Base-by-base conservation (phyloP, 2,113 vertebrate species). In the Cacatua alba region DNA sequence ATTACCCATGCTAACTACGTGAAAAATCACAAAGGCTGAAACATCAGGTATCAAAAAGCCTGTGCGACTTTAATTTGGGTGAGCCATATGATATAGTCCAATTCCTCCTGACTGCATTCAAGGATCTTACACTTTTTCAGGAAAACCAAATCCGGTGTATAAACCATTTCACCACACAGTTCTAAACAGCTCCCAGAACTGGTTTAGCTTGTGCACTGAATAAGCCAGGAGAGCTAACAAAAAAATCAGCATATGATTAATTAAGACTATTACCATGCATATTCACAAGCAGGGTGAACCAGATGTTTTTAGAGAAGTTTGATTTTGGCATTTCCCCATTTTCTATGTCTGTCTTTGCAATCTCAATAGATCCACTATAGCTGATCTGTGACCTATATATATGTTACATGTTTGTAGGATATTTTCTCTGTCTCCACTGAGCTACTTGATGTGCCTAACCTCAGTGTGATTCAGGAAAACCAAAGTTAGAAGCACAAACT, bases 401-500 rank as follows among this genome's bases (percentile, higher is more conserved):
- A 19, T 37, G 60, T 31, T 51, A 3, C 2, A 41, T 57, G 19
- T 60, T n/a, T 68, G 52, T 23, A 65, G 63, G 35, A 35, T 21
- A 44, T 70, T 62, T 83, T 67, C 17, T 68, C 28, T 67, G 1
- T 29, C 60, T 86, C 77, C 62, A 67, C 72, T 77, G 64, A 81
- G 65, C 43, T 33, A 62, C 41, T 53, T 48, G 15, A 64, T 39
- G 44, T 62, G 44, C n/a, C 71, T 81, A 72, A 94, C 46, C 83
- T 78, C 88, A 75, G 60, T 1, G 55, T 53, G 53, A 83, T 21
- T 78, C 94, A 95, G 80, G 92, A 95, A 92, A 91, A 33, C 16
- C 65, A 60, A 91, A 94, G 57, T 93, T 44, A 92, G 91, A 90
- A 92, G 72, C 77, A 96, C 39, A 60, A 89, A 59, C 29, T 84